These are phyloP conservation scores for Meriones unguiculatus DNA, from an alignment of 2,113 vertebrate species.

Conservation along the genomic window DNA sequence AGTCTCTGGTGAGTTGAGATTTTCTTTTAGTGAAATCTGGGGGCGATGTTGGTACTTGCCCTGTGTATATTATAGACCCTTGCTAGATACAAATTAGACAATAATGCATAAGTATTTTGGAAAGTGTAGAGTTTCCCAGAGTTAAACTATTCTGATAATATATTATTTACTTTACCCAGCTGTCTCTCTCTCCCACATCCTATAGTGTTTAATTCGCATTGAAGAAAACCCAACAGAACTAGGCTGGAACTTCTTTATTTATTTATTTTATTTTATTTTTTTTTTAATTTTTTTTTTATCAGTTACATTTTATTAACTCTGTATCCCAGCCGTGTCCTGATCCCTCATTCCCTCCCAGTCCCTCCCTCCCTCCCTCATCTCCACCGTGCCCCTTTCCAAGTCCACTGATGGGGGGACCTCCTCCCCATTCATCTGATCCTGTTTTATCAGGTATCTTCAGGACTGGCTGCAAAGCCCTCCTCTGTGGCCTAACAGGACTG, in stretches of 20 bases:
- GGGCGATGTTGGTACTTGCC: neutral
- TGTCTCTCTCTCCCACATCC: neutral
- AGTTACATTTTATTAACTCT: no score
- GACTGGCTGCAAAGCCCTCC: no score
- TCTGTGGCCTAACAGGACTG: no score
- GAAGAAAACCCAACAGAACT: neutral
- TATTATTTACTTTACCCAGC: neutral
- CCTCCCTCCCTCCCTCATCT: no score
- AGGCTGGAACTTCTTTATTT: neutral
- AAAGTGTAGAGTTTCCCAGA: neutral
- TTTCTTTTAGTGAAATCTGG: conserved; percentile 15
- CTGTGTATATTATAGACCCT: neutral
- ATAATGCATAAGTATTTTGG: neutral
- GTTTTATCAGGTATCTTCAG: no score
- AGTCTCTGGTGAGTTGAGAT: neutral
- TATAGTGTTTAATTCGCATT: neutral
- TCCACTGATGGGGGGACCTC: no score
- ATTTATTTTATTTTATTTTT: no score
- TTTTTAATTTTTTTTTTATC: no score
- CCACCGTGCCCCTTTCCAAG: no score
- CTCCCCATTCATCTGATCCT: no score
- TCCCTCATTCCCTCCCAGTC: no score
- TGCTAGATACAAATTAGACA: neutral
- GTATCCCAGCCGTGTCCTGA: no score
- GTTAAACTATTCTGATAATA: neutral